A percentile compares a stretch with the other conserved stretches of the same genome.
These are phyloP conservation scores for Hippocampus zosterae DNA, from an alignment of 2,113 vertebrate species.

Conservation along the genomic window DNA sequence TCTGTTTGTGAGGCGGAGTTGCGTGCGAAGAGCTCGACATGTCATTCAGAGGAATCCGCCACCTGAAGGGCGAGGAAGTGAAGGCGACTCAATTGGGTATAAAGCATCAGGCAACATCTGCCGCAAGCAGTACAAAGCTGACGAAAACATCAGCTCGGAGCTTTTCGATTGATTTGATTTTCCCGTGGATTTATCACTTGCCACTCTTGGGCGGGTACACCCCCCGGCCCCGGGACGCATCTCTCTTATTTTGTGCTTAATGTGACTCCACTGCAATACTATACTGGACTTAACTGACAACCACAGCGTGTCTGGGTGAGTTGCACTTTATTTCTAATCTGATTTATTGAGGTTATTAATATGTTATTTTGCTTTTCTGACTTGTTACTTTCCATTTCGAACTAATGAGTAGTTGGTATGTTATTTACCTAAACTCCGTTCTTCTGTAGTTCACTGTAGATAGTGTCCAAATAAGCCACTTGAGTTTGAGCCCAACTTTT, in stretches of 20 bases:
- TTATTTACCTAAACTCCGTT: background rate
- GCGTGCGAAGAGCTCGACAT: constrained; percentile 81
- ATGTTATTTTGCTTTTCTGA: background rate
- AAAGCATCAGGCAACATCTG: constrained; percentile 78
- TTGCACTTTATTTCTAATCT: constrained; percentile 10
- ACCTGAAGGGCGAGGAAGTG: constrained; percentile 80
- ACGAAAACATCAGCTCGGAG: constrained; percentile 69
- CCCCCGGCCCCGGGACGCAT: constrained; percentile 35
- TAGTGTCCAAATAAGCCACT: background rate
- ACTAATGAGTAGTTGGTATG: no score
- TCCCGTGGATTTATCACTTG: constrained; percentile 55
- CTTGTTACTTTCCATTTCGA: background rate
- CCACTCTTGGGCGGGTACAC: constrained; percentile 38
- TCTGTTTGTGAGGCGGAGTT: constrained; percentile 74
- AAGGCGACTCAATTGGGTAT: constrained; percentile 76
- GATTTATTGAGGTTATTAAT: background rate
- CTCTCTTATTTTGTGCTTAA: constrained; percentile 42
- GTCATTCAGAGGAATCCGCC: constrained; percentile 81
- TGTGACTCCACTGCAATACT: constrained; percentile 51
- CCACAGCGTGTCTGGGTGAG: constrained; percentile 54
- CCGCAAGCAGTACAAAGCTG: constrained; percentile 57
- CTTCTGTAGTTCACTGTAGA: background rate
- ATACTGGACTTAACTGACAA: constrained; percentile 65
- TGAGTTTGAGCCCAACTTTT: background rate
- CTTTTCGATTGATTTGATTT: constrained; percentile 31